phyloP scores from a whole-genome alignment of 2,888 invertebrate genomes.

The Sphecodes monilicornis region DNA sequence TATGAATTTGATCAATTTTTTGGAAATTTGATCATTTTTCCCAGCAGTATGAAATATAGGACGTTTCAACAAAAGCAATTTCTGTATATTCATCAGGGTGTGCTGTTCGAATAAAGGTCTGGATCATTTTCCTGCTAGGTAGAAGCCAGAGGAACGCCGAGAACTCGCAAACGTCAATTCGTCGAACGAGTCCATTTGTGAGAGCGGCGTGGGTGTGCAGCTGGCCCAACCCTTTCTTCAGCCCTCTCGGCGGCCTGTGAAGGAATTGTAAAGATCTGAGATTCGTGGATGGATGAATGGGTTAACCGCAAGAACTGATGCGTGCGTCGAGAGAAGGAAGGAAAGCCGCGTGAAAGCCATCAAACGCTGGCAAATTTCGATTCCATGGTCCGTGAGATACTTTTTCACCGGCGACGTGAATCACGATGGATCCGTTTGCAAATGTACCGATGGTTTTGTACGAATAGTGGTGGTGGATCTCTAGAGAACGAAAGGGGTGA shows the following conservation, averaged over 20 bases:
- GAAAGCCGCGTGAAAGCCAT: conserved; percentile 43
- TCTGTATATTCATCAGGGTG: conserved; percentile 43
- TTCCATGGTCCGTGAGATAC: conserved; percentile 47
- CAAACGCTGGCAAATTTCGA: conserved; percentile 45
- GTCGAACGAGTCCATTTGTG: conserved; percentile 65
- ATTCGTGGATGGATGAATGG: conserved; percentile 53
- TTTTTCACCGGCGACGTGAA: conserved; percentile 25
- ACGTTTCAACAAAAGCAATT: not conserved
- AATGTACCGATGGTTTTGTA: conserved; percentile 13
- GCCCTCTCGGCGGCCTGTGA: conserved; percentile 4
- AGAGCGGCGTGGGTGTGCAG: conserved; percentile 58
- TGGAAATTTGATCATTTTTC: not conserved
- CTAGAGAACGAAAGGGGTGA: conserved; percentile 4
- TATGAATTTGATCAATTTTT: not conserved
- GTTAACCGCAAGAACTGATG: conserved; percentile 45
- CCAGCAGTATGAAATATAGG: not conserved
- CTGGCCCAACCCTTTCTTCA: conserved; percentile 67
- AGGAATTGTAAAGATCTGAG: conserved; percentile 31
- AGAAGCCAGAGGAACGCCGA: conserved; percentile 18
- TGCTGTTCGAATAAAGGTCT: conserved; percentile 24
- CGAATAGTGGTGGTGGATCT: conserved; percentile 2
- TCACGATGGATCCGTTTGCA: conserved; percentile 20
- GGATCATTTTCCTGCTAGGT: conserved; percentile 49
- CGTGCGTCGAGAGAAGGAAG: conserved; percentile 30
- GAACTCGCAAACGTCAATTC: conserved; percentile 63